Conservation (phyloP, 2,113 vertebrate genomes). For the Tenrec ecaudatus region DNA sequence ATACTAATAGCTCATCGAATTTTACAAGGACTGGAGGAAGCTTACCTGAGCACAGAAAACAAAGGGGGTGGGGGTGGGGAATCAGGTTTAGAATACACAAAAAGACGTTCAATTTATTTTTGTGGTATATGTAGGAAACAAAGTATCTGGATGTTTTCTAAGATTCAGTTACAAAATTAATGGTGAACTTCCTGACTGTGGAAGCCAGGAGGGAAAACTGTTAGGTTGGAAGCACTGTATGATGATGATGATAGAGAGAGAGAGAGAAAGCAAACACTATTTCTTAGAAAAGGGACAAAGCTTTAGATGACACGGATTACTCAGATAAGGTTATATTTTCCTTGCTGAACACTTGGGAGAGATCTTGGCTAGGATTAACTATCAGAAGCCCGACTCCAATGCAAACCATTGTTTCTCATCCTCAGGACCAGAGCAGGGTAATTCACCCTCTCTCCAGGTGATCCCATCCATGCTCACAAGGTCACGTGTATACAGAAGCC, state of each 20-base stretch:
- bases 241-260: neutral
- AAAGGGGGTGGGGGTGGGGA: neutral
- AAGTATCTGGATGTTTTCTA: neutral
- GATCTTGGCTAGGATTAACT: neutral
- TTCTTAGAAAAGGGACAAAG: neutral
- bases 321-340: neutral
- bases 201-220: slow-evolving; percentile 10
- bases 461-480: neutral
- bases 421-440: neutral
- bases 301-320: neutral
- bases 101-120: slow-evolving; percentile 19
- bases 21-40: slow-evolving; percentile 57
- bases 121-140: slow-evolving; percentile 35
- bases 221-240: neutral
- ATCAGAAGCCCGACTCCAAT: neutral
- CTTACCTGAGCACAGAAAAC: neutral
- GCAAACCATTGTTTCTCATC: neutral
- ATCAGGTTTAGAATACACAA: slow-evolving; percentile 12
- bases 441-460: neutral
- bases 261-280: too few relatives aligned
- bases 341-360: neutral
- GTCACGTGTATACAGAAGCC: neutral
- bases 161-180: slow-evolving; percentile 43
- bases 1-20: neutral
- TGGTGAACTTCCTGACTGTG: slow-evolving; percentile 23